Evolutionary conservation across 2,113 vertebrate genomes (phyloP).

Genomic region (Amia ocellicauda): DNA sequence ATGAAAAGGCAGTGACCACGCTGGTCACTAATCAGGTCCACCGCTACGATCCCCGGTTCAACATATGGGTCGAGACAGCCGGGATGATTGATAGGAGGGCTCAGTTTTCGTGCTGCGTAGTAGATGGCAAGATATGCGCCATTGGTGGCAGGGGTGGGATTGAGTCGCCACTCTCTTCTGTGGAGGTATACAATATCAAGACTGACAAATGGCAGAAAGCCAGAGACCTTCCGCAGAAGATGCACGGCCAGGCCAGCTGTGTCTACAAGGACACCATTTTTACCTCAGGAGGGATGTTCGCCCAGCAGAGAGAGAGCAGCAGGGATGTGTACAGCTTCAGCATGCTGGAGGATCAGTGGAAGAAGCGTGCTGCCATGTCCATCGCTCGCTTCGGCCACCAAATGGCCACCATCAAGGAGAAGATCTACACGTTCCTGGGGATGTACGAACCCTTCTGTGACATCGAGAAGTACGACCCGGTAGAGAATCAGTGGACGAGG

Average conservation of each 20-base stretch:
- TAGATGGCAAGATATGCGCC: constrained; percentile 70
- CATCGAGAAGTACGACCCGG: constrained; percentile 80
- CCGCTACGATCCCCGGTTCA: constrained; percentile 86
- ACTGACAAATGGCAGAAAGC: constrained; percentile 72
- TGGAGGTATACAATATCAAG: constrained; percentile 79
- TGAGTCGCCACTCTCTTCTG: constrained; percentile 61
- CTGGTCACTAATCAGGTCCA: constrained; percentile 69
- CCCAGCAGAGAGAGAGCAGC: constrained; percentile 58
- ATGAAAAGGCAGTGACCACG: constrained; percentile 31
- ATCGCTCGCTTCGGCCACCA: constrained; percentile 87
- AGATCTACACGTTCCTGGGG: constrained; percentile 88
- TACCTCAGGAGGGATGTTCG: constrained; percentile 77
- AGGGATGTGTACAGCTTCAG: constrained; percentile 70
- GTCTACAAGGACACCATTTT: constrained; percentile 69
- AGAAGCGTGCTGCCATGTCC: constrained; percentile 76
- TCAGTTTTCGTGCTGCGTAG: constrained; percentile 79
- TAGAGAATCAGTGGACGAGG: constrained; percentile 79
- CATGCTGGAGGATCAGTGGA: constrained; percentile 60
- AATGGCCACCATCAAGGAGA: constrained; percentile 72
- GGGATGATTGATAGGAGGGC: constrained; percentile 77
- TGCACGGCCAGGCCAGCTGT: constrained; percentile 80
- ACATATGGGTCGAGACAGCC: constrained; percentile 68
- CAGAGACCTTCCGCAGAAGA: constrained; percentile 59
- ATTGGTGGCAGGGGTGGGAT: constrained; percentile 71
- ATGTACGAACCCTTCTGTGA: constrained; percentile 90